Evolutionary conservation across 2,113 vertebrate genomes (phyloP), one percentile per base, ranked within the genome.

Genomic region (Cochlearius cochlearius): DNA sequence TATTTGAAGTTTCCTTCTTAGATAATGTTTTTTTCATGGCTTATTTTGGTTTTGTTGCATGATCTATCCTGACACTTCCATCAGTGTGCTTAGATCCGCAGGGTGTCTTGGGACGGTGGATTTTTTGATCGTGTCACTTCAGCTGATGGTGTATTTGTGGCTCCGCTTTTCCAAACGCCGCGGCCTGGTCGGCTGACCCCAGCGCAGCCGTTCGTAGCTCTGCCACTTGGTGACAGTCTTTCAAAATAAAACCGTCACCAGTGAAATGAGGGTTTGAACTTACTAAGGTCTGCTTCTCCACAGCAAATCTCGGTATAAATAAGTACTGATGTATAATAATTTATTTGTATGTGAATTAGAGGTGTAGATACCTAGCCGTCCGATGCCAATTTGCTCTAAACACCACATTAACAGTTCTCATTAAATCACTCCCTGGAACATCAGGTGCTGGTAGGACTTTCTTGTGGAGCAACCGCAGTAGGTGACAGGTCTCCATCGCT

Each of bases 161-260:
- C 91, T 91, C 32, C 81, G 41, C 52, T 78, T 68, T 38, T 38
- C 52, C 50, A 11, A 29, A 36, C 3, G 2, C 26, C 0, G 3
- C 5, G 11, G 27, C 1, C 12, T 29, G 52, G 14, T 45, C 38
- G 0, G 25, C 84, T 64, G 84, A 49, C 80, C 92, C 64, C 36
- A 7, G 14, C 9, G 6, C 77, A 56, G 79, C 75, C 22, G 1
- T 97, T 95, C 89, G 1, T 63, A 49, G 64, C 86, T 86, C 92
- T 86, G 69, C 95, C 97, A 83, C 96, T 94, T 95, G 97, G 94
- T 97, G 97, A 95, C 90, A 95, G 94, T 73, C 80, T 97, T 94
- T 69, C 89, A 91, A 97, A 96, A 62, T 92, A 92, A 94, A 97
- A 96, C 59, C 50, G 10, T 86, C 43, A 10, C 47, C 7, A 1